phyloP scores from a whole-genome alignment of 2,113 vertebrate species.

The Etheostoma cragini region DNA sequence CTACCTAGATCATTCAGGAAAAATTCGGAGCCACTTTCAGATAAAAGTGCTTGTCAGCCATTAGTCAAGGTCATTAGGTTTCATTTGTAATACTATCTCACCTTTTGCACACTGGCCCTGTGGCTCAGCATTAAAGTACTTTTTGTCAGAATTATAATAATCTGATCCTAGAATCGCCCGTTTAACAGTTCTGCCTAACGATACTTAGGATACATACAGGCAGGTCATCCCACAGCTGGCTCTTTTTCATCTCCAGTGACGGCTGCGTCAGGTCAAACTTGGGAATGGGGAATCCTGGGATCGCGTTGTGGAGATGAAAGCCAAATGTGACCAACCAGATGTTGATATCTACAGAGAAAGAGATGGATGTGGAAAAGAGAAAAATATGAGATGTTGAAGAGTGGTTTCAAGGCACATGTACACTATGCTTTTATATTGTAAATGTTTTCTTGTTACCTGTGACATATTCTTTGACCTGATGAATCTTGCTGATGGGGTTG shows the following conservation, averaged over 20 bases:
- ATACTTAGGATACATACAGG: constrained; percentile 85
- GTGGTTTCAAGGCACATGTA: neutral
- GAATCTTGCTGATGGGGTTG: constrained; percentile 97
- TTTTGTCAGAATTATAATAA: no score
- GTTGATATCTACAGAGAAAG: constrained; percentile 90
- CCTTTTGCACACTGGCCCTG: no score
- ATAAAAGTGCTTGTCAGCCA: no score
- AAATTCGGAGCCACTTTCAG: no score
- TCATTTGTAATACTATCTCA: no score
- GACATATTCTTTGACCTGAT: constrained; percentile 97
- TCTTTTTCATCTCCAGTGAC: constrained; percentile 96
- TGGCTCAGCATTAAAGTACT: no score
- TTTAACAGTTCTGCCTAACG: neutral
- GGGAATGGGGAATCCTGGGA: constrained; percentile 96
- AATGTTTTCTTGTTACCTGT: constrained; percentile 87
- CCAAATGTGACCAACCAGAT: constrained; percentile 99
- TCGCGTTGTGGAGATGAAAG: constrained; percentile 98
- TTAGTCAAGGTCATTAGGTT: no score
- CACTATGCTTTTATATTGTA: neutral
- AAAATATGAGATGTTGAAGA: neutral
- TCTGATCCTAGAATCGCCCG: no score
- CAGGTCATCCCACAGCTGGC: constrained; percentile 97
- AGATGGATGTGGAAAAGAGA: neutral
- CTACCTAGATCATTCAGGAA: no score
- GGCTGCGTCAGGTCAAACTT: constrained; percentile 96